phyloP scores from a whole-genome alignment of 2,797 vertebrate genomes.

The Thripadectes ignobilis region DNA sequence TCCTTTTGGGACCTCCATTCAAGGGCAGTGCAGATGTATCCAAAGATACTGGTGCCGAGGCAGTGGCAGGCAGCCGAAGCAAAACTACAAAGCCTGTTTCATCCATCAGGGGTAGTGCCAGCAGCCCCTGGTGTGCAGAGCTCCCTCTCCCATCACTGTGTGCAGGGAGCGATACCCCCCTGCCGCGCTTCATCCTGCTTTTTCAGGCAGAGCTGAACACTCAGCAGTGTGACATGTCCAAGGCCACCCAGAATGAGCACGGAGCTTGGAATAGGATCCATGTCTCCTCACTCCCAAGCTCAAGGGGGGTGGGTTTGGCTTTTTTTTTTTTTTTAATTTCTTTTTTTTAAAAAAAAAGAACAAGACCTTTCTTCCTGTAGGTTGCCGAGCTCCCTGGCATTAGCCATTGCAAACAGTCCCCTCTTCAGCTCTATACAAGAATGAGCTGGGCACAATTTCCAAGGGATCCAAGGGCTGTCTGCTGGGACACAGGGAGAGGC shows the following conservation, averaged over 20 bases:
- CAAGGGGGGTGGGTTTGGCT: background rate
- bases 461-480: background rate
- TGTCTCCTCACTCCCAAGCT: background rate
- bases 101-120: background rate
- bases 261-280: slow-evolving; percentile 6
- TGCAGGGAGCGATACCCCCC: background rate
- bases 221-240: slow-evolving; percentile 17
- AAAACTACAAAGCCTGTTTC: background rate
- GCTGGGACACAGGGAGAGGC: background rate
- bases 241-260: slow-evolving; percentile 58
- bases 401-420: background rate
- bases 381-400: background rate
- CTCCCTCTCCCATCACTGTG: rapidly evolving
- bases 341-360: background rate
- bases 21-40: background rate
- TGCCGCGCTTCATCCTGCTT: background rate
- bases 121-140: background rate
- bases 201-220: slow-evolving; percentile 32
- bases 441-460: slow-evolving; percentile 26
- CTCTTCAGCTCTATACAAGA: background rate
- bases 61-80: background rate
- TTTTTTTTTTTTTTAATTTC: background rate
- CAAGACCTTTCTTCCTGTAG: slow-evolving; percentile 53
- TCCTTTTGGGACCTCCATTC: background rate
- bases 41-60: background rate